Evolutionary conservation across 2,888 invertebrate species (phyloP), one percentile per base, ranked within the genome.

Genomic region (Bellardia bayeri): DNA sequence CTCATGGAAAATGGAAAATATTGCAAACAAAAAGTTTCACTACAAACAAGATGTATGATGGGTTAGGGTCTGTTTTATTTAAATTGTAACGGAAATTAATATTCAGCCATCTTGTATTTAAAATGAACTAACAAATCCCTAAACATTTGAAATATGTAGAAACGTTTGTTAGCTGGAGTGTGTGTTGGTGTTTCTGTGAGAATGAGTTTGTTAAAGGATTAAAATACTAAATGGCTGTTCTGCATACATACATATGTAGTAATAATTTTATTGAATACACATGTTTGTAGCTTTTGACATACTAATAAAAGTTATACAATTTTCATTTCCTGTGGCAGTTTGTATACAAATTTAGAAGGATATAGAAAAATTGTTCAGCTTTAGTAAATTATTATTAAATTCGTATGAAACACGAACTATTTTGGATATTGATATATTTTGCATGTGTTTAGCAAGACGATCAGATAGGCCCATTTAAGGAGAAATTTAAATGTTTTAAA

Each of bases 11-110:
- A 49, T 13, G 13, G 51, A 51, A 51, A 51, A 51, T 51, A 51
- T 51, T 51, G n/a, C 51, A 13, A 51, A 51, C 4, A 51, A 5
- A 33, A 33, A 33, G 5, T 33, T 3, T 33, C 33, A 33, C 37
- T 56, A 56, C 3, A 23, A 56, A 56, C 11, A 37, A 63, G n/a
- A 63, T 63, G 8, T 37, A n/a, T 23, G 23, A 23, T 63, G n/a
- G n/a, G 4, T 37, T 37, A 37, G 3, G 30, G 58, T 30, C 23
- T 11, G 6, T 37, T 30, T 58, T 33, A 45, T 33, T 69, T 54
- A 64, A 83, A 71, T 49, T 75, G 14, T 30, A 69, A 69, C 74
- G 86, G 86, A 86, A 86, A 83, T 86, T 86, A 69, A 23, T 80
- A 82, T 83, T 71, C 86, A 86, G 64, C 74, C 79, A 79, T 86